Evolutionary conservation across 2,113 vertebrate genomes (phyloP).

Genomic region (Ovis canadensis): DNA sequence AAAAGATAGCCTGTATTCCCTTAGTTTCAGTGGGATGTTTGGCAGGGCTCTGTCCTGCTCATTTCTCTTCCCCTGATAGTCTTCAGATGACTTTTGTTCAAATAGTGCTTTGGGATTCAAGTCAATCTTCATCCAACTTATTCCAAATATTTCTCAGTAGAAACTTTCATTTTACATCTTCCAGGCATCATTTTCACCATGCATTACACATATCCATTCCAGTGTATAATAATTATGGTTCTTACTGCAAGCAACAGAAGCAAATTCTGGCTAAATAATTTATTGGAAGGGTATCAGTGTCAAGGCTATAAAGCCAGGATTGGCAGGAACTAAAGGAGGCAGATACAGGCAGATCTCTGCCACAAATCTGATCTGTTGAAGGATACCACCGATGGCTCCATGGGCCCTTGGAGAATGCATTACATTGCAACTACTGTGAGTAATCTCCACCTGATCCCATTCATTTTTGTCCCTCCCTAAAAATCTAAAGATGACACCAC

Average conservation of each 20-base stretch:
- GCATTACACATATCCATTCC: background rate
- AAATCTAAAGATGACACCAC: background rate
- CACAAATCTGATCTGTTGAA: background rate
- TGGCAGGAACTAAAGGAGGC: background rate
- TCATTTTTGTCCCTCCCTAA: background rate
- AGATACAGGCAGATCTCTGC: background rate
- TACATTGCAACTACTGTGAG: background rate
- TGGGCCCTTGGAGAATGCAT: background rate
- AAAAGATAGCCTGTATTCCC: background rate
- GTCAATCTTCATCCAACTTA: background rate
- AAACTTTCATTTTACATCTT: background rate
- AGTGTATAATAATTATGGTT: background rate
- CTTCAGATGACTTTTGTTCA: background rate
- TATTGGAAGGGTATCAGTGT: background rate
- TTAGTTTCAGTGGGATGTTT: background rate
- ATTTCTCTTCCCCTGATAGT: background rate
- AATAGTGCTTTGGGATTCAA: background rate
- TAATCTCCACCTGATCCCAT: background rate
- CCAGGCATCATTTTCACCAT: background rate
- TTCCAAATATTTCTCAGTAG: background rate
- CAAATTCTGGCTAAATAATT: background rate
- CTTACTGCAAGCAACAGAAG: conserved; percentile 7
- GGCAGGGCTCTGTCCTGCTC: background rate
- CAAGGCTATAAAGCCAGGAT: background rate
- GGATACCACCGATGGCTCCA: background rate